phyloP scores from a whole-genome alignment of 2,888 invertebrate species.

The Melitaea athalia region DNA sequence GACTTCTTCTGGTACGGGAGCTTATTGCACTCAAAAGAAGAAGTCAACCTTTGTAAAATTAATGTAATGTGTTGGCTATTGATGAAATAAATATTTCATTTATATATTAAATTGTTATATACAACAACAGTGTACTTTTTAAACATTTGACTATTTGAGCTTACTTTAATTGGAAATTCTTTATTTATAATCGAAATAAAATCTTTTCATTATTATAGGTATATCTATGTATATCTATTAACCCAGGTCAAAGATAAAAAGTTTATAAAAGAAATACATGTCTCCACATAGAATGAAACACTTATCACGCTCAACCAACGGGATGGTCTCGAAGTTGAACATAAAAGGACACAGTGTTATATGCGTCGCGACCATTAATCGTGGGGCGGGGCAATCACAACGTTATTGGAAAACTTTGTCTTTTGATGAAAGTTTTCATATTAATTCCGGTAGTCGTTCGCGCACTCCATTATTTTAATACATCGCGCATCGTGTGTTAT shows the following conservation, averaged over 20 bases:
- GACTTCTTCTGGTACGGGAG: too few species aligned
- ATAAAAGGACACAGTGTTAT: constrained; percentile 40
- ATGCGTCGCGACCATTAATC: constrained; percentile 53
- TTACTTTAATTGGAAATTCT: too few species aligned
- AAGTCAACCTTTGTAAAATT: too few species aligned
- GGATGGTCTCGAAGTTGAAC: constrained; percentile 34
- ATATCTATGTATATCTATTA: neutral
- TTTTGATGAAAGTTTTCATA: constrained; percentile 65
- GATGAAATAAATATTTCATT: too few species aligned
- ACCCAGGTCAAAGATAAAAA: neutral
- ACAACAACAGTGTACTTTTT: too few species aligned
- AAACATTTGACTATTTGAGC: too few species aligned
- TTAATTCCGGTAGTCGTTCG: constrained; percentile 51
- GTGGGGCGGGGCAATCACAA: constrained; percentile 51
- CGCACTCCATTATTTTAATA: constrained; percentile 33
- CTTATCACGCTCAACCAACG: constrained; percentile 21
- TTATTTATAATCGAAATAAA: too few species aligned
- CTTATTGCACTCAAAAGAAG: too few species aligned
- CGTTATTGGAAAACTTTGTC: constrained; percentile 64
- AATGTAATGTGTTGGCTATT: too few species aligned
- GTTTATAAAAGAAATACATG: neutral
- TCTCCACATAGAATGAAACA: neutral
- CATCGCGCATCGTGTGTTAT: constrained; percentile 18
- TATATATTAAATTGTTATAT: too few species aligned
- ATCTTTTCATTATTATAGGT: too few species aligned